These are phyloP conservation scores for Drosophila kanapiae DNA, from an alignment of 1,140 invertebrate genomes.

Conservation along the genomic window DNA sequence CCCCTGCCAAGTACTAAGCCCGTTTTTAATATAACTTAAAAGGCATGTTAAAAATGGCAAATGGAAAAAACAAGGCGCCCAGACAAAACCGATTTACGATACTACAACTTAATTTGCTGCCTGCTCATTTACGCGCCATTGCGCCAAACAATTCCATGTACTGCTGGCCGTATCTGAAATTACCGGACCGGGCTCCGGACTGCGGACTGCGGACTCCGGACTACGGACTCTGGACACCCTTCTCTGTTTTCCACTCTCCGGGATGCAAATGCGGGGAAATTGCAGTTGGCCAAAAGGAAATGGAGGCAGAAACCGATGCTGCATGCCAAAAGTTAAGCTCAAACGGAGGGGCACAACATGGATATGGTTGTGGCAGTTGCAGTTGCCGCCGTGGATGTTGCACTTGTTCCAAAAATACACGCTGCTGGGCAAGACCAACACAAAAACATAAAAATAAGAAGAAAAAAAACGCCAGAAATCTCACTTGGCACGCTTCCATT, in stretches of 20 bases:
- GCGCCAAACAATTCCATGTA: conserved; percentile 49
- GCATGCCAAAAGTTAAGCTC: conserved; percentile 43
- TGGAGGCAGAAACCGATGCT: conserved; percentile 31
- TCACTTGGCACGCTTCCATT: conserved; percentile 68
- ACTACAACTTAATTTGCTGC: conserved; percentile 55
- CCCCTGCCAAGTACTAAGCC: neutral
- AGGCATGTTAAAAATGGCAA: conserved; percentile 15
- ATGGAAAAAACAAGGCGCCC: conserved; percentile 26
- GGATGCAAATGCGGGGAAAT: conserved; percentile 44
- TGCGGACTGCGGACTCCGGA: neutral
- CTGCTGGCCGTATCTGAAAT: conserved; percentile 39
- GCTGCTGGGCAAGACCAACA: conserved; percentile 20
- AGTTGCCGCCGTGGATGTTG: conserved; percentile 40
- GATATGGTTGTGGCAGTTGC: conserved; percentile 13
- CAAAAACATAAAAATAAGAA: conserved; percentile 22
- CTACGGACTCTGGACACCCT: neutral
- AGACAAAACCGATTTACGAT: conserved; percentile 59
- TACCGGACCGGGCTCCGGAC: conserved; percentile 9
- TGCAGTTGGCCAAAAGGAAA: conserved; percentile 40
- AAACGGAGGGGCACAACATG: neutral
- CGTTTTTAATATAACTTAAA: conserved; percentile 22
- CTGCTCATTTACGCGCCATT: conserved; percentile 63
- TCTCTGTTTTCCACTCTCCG: neutral
- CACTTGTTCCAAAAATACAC: conserved; percentile 62
- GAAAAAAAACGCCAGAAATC: conserved; percentile 33